These are phyloP conservation scores for Adineta ricciae DNA, from an alignment of 2,888 invertebrate species.

Conservation along the genomic window DNA sequence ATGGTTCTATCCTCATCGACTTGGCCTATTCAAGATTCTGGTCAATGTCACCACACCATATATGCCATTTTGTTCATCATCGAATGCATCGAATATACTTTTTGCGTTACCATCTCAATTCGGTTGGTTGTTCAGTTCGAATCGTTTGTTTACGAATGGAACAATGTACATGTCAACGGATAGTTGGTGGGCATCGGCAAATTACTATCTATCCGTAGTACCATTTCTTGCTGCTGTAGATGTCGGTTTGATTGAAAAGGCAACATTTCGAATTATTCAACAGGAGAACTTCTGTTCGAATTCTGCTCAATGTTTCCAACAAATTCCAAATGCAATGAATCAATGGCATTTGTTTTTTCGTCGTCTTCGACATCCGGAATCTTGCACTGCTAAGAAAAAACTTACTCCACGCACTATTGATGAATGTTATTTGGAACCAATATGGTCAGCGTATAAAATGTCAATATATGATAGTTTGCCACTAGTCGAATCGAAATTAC, in stretches of 20 bases:
- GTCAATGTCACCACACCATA: neutral
- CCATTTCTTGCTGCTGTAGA: constrained; percentile 34
- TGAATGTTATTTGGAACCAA: neutral
- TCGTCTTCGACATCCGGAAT: neutral
- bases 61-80: neutral
- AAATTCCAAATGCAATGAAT: neutral
- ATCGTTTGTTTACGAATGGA: neutral
- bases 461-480: neutral
- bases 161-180: constrained; percentile 16
- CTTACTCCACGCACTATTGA: neutral
- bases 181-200: constrained; percentile 35
- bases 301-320: neutral
- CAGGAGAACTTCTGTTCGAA: neutral
- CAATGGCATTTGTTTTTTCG: neutral
- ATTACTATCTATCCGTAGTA: constrained; percentile 34
- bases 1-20: neutral
- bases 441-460: neutral
- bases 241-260: neutral
- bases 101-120: neutral
- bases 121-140: neutral
- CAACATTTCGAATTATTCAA: neutral
- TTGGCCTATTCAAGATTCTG: neutral
- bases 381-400: neutral
- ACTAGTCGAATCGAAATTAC: neutral
- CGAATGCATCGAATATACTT: neutral